Conservation (phyloP, 2,888 invertebrate species). For the Cosmorhoe ocellata region DNA sequence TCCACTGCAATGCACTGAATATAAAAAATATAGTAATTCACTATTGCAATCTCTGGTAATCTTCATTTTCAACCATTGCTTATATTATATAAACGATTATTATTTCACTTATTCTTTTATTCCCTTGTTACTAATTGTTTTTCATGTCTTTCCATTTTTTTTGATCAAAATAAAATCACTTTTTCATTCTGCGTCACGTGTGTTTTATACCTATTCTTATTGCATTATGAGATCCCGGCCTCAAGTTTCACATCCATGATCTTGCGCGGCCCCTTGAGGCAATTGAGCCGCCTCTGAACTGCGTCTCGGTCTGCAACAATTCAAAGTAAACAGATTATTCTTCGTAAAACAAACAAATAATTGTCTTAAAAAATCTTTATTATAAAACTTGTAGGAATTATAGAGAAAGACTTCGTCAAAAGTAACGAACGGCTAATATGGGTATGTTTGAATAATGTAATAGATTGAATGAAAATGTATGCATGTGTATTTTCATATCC, state of each 20-base stretch:
- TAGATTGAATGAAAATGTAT: no score
- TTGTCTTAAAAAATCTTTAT: no score
- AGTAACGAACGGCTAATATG: no score
- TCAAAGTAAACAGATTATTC: background rate
- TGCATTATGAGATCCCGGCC: slow-evolving; percentile 80
- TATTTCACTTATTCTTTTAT: slow-evolving; percentile 71
- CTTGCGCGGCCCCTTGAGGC: slow-evolving; percentile 76
- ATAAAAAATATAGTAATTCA: slow-evolving; percentile 78
- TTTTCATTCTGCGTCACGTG: slow-evolving; percentile 65
- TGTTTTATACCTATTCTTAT: slow-evolving; percentile 58
- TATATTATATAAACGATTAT: slow-evolving; percentile 61
- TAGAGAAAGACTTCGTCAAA: no score
- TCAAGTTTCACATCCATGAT: slow-evolving; percentile 78
- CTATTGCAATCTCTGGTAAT: slow-evolving; percentile 77
- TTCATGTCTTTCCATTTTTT: slow-evolving; percentile 59
- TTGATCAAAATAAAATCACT: slow-evolving; percentile 81
- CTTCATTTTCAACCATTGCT: slow-evolving; percentile 63
- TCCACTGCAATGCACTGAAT: slow-evolving; percentile 54
- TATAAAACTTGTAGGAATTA: no score
- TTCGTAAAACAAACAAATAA: background rate
- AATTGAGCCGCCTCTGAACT: slow-evolving; percentile 94
- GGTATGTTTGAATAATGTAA: no score
- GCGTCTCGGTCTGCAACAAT: slow-evolving; percentile 94
- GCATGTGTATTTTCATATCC: no score
- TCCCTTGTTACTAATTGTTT: slow-evolving; percentile 55